Conservation (phyloP, 2,797 vertebrate genomes). For the Vipera ursinii region DNA sequence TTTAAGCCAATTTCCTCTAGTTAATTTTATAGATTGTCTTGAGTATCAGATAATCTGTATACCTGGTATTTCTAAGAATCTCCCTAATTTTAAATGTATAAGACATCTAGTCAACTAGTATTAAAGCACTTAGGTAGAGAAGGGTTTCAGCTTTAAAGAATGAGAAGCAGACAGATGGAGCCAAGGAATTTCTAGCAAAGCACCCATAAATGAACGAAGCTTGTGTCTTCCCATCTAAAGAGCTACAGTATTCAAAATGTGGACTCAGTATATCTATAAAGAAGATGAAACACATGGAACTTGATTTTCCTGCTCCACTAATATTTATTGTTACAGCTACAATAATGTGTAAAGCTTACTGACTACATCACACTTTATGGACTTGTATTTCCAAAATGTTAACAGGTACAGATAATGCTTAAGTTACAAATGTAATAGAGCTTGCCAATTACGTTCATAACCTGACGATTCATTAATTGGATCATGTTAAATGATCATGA, state of each 20-base stretch:
- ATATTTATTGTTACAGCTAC: neutral
- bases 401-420: neutral
- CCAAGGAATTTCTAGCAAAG: neutral
- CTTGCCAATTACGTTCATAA: no score
- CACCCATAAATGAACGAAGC: neutral
- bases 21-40: neutral
- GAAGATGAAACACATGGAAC: neutral
- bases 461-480: no score
- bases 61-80: neutral
- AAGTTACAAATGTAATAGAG: no score
- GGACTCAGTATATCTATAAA: neutral
- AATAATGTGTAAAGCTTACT: accelerated
- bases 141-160: neutral
- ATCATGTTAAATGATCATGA: no score
- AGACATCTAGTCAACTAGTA: neutral
- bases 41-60: neutral
- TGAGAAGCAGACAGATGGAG: neutral
- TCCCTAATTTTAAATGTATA: neutral
- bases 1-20: neutral
- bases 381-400: neutral
- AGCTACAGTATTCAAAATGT: neutral
- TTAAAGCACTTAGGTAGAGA: neutral
- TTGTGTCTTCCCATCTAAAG: neutral
- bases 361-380: constrained; percentile 50
- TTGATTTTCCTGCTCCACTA: neutral